phyloP scores from a whole-genome alignment of 2,113 vertebrate genomes.

The Poicephalus meyeri region DNA sequence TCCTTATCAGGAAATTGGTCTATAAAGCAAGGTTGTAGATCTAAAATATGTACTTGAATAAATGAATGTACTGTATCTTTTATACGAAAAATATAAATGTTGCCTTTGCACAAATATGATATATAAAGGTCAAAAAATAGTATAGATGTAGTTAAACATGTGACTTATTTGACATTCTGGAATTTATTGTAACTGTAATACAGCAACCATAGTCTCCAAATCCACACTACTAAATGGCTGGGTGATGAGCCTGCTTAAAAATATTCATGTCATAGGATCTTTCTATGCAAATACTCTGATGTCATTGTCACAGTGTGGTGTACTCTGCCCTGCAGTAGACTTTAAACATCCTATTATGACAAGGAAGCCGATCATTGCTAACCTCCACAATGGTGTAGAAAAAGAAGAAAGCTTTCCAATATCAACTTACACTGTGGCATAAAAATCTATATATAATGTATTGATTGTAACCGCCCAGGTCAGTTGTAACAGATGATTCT shows the following conservation, averaged over 20 bases:
- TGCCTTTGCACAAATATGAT: background rate
- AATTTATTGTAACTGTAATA: background rate
- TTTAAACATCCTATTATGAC: background rate
- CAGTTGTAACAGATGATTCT: background rate
- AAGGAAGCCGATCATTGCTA: background rate
- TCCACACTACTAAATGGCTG: background rate
- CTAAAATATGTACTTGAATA: background rate
- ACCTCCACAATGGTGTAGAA: background rate
- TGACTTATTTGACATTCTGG: background rate
- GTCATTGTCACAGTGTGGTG: background rate
- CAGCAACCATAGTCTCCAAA: background rate
- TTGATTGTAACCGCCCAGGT: background rate
- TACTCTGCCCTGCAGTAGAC: background rate
- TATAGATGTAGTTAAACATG: background rate
- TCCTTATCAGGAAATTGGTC: background rate
- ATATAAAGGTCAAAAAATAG: background rate
- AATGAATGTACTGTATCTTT: background rate
- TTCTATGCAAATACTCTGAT: background rate
- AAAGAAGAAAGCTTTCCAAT: background rate
- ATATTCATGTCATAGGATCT: background rate
- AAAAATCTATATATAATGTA: background rate
- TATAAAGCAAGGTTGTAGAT: background rate
- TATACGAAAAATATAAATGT: background rate
- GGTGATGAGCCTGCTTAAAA: background rate
- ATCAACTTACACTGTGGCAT: background rate